A percentile compares a stretch with the other conserved stretches of the same genome.
phyloP scores from a whole-genome alignment of 2,797 vertebrate genomes.

The Chrysocyon brachyurus region DNA sequence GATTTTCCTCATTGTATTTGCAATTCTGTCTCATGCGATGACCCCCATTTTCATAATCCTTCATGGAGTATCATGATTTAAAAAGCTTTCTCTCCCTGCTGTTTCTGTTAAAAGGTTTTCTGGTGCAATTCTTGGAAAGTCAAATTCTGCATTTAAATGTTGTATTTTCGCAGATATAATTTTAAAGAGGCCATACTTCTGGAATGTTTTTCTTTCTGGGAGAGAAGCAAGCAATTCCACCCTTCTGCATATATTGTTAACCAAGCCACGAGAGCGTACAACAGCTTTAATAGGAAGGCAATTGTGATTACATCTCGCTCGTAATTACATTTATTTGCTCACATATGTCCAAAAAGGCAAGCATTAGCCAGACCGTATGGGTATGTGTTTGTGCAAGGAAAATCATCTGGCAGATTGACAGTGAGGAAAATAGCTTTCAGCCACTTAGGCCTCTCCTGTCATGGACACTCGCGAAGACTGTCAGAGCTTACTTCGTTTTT shows the following conservation, averaged over 20 bases:
- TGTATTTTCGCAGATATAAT: constrained; percentile 88
- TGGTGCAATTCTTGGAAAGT: constrained; percentile 89
- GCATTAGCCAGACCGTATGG: constrained; percentile 80
- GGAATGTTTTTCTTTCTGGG: constrained; percentile 74
- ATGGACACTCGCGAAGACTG: constrained; percentile 81
- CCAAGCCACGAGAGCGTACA: constrained; percentile 80
- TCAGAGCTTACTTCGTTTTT: constrained; percentile 77
- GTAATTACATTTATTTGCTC: constrained; percentile 90
- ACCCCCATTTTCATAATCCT: constrained; percentile 93
- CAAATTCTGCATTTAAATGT: constrained; percentile 92
- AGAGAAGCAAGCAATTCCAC: constrained; percentile 78
- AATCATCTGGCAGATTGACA: constrained; percentile 84
- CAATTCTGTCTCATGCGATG: constrained; percentile 88
- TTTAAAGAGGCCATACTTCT: constrained; percentile 85
- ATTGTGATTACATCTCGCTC: constrained; percentile 87
- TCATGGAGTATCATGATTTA: constrained; percentile 91
- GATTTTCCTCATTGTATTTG: constrained; percentile 90
- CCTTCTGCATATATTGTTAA: constrained; percentile 83
- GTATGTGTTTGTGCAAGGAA: constrained; percentile 84
- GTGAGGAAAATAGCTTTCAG: constrained; percentile 86
- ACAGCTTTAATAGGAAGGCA: constrained; percentile 86
- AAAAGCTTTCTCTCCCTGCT: constrained; percentile 90
- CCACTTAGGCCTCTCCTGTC: constrained; percentile 85
- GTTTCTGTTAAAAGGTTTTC: constrained; percentile 92
- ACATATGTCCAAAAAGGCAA: constrained; percentile 86